Evolutionary conservation across 2,888 invertebrate species (phyloP).

Genomic region (Protonemura montana): DNA sequence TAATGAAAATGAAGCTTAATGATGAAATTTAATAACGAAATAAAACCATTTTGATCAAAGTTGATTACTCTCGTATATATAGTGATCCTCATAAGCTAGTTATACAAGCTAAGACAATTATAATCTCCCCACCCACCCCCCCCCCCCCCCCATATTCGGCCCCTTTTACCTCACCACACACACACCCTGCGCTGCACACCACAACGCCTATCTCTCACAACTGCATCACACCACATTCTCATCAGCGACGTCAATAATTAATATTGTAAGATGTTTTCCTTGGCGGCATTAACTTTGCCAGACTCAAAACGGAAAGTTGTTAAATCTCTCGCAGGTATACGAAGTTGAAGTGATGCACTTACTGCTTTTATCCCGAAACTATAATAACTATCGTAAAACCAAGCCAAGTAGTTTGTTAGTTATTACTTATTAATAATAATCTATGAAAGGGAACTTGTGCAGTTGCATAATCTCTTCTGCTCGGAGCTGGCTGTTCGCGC

Average conservation of each 20-base stretch:
- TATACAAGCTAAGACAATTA: slow-evolving; percentile 29
- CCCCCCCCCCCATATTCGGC: neutral
- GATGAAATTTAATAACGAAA: slow-evolving; percentile 32
- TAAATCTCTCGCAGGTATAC: neutral
- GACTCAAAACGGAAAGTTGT: neutral
- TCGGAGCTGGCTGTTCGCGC: too few species aligned
- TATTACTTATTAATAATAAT: slow-evolving; percentile 7
- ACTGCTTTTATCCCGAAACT: neutral
- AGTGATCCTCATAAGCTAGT: slow-evolving; percentile 15
- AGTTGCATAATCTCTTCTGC: neutral
- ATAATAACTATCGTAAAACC: neutral
- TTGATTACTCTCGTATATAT: slow-evolving; percentile 20
- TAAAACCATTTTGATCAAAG: slow-evolving; percentile 36
- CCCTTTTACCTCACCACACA: neutral
- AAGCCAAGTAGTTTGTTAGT: neutral
- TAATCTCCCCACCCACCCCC: slow-evolving; percentile 13
- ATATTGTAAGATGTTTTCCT: neutral
- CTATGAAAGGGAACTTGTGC: slow-evolving; percentile 4
- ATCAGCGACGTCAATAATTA: slow-evolving; percentile 24
- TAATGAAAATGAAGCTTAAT: slow-evolving; percentile 1
- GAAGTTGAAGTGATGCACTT: neutral
- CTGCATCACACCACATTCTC: slow-evolving; percentile 29
- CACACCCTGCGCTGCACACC: neutral
- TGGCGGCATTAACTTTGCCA: neutral
- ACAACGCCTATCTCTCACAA: slow-evolving; percentile 1